phyloP scores from a whole-genome alignment of 2,113 vertebrate genomes.

The Actenoides lindsayi region DNA sequence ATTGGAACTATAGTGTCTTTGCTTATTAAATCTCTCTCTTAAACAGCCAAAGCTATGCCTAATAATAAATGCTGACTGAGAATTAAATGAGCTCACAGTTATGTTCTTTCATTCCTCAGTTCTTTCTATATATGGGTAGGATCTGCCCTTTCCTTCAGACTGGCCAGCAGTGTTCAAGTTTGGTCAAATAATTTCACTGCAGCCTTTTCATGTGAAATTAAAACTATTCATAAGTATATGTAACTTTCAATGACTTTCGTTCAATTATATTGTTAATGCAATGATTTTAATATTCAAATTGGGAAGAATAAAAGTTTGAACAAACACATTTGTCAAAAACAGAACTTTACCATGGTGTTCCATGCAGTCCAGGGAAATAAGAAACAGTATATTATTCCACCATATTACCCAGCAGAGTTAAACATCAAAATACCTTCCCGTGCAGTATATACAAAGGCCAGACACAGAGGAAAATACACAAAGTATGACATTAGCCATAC shows the following conservation, averaged over 20 bases:
- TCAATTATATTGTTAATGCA: background rate
- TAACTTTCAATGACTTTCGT: background rate
- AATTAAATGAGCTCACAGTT: background rate
- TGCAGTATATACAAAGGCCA: slow-evolving; percentile 40
- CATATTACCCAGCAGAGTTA: background rate
- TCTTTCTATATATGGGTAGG: background rate
- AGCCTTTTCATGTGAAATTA: too few species aligned
- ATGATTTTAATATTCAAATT: background rate
- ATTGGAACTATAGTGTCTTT: background rate
- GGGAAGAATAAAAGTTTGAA: background rate
- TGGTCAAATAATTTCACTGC: too few species aligned
- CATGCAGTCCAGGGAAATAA: background rate
- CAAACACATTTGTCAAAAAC: background rate
- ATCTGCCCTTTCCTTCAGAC: too few species aligned
- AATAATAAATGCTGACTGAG: background rate
- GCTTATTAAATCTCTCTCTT: background rate
- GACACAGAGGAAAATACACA: slow-evolving; percentile 38
- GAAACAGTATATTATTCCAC: background rate
- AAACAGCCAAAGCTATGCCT: background rate
- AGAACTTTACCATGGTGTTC: background rate
- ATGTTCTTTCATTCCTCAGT: too few species aligned
- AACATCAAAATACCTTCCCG: slow-evolving; percentile 42
- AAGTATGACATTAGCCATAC: slow-evolving; percentile 54
- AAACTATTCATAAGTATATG: background rate
- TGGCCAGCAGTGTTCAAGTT: too few species aligned